Evolutionary conservation across 1,140 invertebrate genomes (phyloP).

Genomic region (Asbolus verrucosus): DNA sequence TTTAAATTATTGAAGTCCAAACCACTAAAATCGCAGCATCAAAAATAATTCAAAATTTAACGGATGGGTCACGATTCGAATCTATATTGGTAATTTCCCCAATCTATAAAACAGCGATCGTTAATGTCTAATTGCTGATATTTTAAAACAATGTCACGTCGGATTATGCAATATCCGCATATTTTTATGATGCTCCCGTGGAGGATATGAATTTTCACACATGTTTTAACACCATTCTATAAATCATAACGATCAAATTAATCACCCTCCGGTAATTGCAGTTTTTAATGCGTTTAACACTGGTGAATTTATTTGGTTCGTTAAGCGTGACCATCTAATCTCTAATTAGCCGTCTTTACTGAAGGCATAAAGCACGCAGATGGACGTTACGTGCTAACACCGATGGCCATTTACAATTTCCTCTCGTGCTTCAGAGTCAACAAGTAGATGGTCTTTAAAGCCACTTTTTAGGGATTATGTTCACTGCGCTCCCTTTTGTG

Average conservation of each 20-base stretch:
- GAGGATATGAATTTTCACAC: conserved; percentile 37
- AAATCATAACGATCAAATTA: conserved; percentile 43
- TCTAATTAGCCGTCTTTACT: conserved; percentile 44
- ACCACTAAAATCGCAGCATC: neutral
- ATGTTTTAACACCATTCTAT: conserved; percentile 34
- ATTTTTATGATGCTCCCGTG: conserved; percentile 30
- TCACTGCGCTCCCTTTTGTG: neutral
- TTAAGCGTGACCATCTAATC: conserved; percentile 50
- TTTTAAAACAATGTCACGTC: conserved; percentile 36
- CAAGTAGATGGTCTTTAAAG: conserved; percentile 17
- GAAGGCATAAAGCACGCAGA: conserved; percentile 40
- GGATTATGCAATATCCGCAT: neutral
- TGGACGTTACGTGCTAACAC: conserved; percentile 36
- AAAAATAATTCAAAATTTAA: conserved; percentile 34
- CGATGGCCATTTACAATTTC: conserved; percentile 33
- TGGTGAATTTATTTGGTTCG: conserved; percentile 48
- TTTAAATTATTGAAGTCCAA: conserved; percentile 3
- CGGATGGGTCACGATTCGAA: conserved; percentile 12
- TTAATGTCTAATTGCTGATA: conserved; percentile 22
- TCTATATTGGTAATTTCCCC: conserved; percentile 2
- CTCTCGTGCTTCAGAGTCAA: conserved; percentile 29
- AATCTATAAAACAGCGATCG: conserved; percentile 7
- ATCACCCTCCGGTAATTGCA: conserved; percentile 41
- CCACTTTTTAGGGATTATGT: neutral
- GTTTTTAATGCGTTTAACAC: conserved; percentile 42